A percentile compares a stretch with the other conserved stretches of the same genome.
Conservation (phyloP, 2,797 vertebrate species). For the Ibycter americanus region DNA sequence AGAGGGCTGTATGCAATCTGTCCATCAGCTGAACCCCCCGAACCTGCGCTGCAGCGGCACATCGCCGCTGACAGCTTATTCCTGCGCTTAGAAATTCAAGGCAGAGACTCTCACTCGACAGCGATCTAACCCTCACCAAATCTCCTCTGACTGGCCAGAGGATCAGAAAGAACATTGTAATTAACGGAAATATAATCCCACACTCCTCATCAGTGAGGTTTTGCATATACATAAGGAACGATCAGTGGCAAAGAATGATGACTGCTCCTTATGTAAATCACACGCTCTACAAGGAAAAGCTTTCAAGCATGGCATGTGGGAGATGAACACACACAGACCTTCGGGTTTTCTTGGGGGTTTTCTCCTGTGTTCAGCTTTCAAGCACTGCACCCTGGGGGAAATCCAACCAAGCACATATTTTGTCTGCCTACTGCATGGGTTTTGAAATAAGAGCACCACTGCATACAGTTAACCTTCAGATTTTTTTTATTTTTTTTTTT, state of each 20-base stretch:
- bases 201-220: constrained; percentile 52
- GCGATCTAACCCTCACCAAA: neutral
- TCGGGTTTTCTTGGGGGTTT: neutral
- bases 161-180: constrained; percentile 44
- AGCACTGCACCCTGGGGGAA: neutral
- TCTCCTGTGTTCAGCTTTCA: neutral
- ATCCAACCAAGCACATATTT: neutral
- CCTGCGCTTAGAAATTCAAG: neutral
- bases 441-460: neutral
- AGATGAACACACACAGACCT: neutral
- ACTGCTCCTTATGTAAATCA: constrained; percentile 59
- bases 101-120: neutral
- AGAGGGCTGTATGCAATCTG: constrained; percentile 27
- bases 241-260: neutral
- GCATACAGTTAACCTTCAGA: neutral
- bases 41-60: constrained; percentile 25
- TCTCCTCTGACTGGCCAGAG: constrained; percentile 27
- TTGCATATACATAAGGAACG: constrained; percentile 51
- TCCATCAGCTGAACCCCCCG: constrained; percentile 10
- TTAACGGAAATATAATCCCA: neutral
- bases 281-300: constrained; percentile 19
- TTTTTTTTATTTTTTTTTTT: neutral
- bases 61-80: constrained; percentile 11
- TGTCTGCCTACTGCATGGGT: neutral
- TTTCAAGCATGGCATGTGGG: neutral